These are phyloP conservation scores for Suillia variegata DNA, from an alignment of 2,888 invertebrate species.

Conservation along the genomic window DNA sequence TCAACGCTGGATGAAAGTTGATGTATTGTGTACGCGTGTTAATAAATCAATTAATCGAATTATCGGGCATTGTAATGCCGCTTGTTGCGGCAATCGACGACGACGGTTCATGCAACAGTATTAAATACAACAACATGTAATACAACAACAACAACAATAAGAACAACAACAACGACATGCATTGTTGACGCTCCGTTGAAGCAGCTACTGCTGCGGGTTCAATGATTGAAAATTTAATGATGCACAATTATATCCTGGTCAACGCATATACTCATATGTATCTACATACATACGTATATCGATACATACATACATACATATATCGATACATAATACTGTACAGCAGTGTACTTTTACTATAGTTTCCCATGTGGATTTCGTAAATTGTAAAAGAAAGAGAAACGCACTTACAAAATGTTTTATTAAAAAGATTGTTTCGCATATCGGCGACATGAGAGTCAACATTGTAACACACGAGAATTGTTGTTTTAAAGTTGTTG, in stretches of 20 bases:
- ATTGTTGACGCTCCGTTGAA: not conserved
- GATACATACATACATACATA: conserved; percentile 1
- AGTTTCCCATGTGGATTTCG: too few species aligned
- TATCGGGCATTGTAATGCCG: not conserved
- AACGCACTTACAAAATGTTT: too few species aligned
- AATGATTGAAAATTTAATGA: not conserved
- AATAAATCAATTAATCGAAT: not conserved
- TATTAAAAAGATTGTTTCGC: too few species aligned
- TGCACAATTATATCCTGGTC: not conserved
- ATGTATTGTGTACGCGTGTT: not conserved
- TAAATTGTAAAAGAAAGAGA: too few species aligned
- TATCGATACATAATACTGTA: not conserved
- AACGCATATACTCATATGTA: not conserved
- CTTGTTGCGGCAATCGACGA: not conserved
- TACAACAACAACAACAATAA: not conserved
- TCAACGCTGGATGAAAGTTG: too few species aligned
- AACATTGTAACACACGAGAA: too few species aligned
- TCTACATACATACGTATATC: not conserved
- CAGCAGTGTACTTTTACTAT: too few species aligned
- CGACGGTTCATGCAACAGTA: not conserved
- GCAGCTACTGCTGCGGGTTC: not conserved
- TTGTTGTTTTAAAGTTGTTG: too few species aligned
- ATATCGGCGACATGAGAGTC: too few species aligned
- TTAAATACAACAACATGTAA: not conserved
- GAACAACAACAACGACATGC: too few species aligned